Conservation (phyloP, 2,888 invertebrate species). For the Ichneumoninae sp. region DNA sequence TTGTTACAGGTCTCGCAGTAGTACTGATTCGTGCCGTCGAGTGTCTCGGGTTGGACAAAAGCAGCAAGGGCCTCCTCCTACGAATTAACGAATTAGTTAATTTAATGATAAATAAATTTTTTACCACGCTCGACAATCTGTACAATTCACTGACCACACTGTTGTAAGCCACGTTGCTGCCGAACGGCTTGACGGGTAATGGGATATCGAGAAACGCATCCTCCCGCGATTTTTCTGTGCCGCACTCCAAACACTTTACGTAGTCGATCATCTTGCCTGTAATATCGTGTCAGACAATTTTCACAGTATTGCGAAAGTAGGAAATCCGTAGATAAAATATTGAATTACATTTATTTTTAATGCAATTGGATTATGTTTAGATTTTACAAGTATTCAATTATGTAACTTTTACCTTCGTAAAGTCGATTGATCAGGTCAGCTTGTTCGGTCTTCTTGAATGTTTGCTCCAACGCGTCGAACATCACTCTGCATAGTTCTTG, state of each 20-base stretch:
- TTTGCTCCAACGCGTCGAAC: slow-evolving; percentile 95
- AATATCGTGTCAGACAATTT: neutral
- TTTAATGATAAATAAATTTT: neutral
- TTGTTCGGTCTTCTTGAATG: slow-evolving; percentile 93
- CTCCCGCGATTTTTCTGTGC: slow-evolving; percentile 92
- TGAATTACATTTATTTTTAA: neutral
- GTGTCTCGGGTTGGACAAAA: slow-evolving; percentile 93
- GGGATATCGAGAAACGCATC: slow-evolving; percentile 95
- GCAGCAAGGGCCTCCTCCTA: slow-evolving; percentile 93
- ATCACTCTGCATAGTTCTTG: slow-evolving; percentile 95
- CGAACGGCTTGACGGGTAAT: slow-evolving; percentile 93
- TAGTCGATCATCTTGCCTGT: slow-evolving; percentile 93
- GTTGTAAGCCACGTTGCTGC: slow-evolving; percentile 90
- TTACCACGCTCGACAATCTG: neutral
- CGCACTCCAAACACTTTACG: slow-evolving; percentile 94
- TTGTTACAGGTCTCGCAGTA: slow-evolving; percentile 94
- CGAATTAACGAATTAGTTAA: slow-evolving; percentile 65
- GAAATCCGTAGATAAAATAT: neutral
- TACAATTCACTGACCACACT: slow-evolving; percentile 87
- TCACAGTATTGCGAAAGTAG: neutral
- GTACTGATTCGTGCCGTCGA: slow-evolving; percentile 94
- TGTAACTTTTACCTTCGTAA: slow-evolving; percentile 87
- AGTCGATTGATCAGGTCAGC: slow-evolving; percentile 92
- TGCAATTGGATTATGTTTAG: neutral
- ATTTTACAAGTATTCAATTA: neutral